Evolutionary conservation across 2,797 vertebrate genomes (phyloP).

Genomic region (Octomys mimax): DNA sequence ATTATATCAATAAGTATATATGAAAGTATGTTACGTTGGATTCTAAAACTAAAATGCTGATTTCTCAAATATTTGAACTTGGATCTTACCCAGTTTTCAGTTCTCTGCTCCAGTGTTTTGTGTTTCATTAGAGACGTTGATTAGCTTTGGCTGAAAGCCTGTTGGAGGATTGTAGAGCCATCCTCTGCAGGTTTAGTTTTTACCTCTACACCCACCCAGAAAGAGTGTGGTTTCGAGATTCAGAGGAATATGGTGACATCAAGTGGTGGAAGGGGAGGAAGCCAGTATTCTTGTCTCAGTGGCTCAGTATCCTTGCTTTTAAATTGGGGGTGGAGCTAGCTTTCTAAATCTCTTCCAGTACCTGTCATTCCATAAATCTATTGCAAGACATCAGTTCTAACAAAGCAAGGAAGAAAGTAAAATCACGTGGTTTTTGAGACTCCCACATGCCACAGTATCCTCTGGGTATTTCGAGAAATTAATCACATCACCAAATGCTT

Average conservation of each 20-base stretch:
- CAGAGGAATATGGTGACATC: not conserved
- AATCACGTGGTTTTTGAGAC: not conserved
- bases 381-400: not conserved
- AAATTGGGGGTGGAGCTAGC: not conserved
- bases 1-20: not conserved
- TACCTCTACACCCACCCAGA: not conserved
- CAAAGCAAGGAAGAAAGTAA: not conserved
- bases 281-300: not conserved
- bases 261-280: not conserved
- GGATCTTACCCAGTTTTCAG: not conserved
- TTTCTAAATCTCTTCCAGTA: not conserved
- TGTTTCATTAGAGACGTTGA: not conserved
- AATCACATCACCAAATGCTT: not conserved
- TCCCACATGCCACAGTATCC: not conserved
- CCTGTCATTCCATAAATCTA: not conserved
- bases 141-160: slow-evolving; percentile 24
- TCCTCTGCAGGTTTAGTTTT: slow-evolving; percentile 14
- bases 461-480: slow-evolving; percentile 36
- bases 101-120: not conserved
- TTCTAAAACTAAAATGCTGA: slow-evolving; percentile 37
- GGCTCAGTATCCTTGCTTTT: not conserved
- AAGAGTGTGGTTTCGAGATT: slow-evolving; percentile 12
- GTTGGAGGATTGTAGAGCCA: not conserved
- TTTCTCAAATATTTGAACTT: slow-evolving; percentile 42
- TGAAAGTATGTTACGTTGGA: slow-evolving; percentile 39